These are phyloP conservation scores for Anthophora plumipes DNA, from an alignment of 2,888 invertebrate species.

Conservation along the genomic window DNA sequence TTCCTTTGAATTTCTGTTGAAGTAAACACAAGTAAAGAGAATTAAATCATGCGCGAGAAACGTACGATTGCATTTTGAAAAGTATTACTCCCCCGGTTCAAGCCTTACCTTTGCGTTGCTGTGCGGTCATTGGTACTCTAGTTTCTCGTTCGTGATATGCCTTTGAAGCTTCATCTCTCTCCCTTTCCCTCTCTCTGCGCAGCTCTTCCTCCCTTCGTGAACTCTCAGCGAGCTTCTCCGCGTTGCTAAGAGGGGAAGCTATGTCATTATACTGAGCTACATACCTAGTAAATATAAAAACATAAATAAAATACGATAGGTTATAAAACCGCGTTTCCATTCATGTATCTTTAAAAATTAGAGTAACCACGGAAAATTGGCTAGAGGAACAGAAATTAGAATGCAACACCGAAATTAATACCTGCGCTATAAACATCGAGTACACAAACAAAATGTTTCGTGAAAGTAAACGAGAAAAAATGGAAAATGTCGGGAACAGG, in stretches of 20 bases:
- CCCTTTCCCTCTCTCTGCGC: constrained; percentile 79
- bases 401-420: constrained; percentile 30
- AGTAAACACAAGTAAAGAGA: constrained; percentile 1
- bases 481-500: constrained; percentile 34
- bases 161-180: constrained; percentile 81
- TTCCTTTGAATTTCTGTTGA: constrained; percentile 81
- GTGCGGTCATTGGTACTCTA: constrained; percentile 77
- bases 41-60: background rate
- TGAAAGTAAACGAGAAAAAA: constrained; percentile 36
- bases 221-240: constrained; percentile 82
- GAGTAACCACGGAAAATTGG: constrained; percentile 14
- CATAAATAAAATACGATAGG: constrained; percentile 72
- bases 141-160: constrained; percentile 82
- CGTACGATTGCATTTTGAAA: no score
- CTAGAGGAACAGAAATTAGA: constrained; percentile 12
- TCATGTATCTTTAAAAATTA: constrained; percentile 52
- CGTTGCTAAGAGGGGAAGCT: constrained; percentile 83
- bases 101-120: constrained; percentile 81
- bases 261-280: constrained; percentile 83
- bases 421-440: constrained; percentile 12
- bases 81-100: background rate
- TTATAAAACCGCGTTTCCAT: constrained; percentile 57
- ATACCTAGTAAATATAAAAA: constrained; percentile 81
- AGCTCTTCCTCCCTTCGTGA: constrained; percentile 82
- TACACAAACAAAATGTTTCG: constrained; percentile 6